phyloP scores from a whole-genome alignment of 2,797 vertebrate genomes.

The Cossypha caffra region DNA sequence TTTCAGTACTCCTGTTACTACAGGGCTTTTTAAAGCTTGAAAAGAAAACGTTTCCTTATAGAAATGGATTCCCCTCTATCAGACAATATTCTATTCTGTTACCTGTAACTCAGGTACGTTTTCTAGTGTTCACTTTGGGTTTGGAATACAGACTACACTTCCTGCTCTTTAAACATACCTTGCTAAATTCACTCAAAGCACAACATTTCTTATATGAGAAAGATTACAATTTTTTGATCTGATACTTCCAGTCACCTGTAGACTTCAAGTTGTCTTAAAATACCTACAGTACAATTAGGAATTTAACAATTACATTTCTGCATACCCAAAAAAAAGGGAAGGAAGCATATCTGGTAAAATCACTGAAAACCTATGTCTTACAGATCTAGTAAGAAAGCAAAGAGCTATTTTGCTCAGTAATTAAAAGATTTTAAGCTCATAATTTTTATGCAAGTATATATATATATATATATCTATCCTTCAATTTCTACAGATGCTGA shows the following conservation, averaged over 20 bases:
- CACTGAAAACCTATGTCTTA: neutral
- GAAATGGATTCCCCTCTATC: neutral
- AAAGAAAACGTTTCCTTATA: neutral
- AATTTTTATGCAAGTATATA: neutral
- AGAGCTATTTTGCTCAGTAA: neutral
- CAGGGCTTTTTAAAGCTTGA: neutral
- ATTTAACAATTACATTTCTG: neutral
- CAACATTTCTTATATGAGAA: neutral
- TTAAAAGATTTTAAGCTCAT: neutral
- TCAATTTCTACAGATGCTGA: neutral
- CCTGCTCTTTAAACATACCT: neutral
- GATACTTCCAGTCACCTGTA: neutral
- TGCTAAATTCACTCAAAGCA: neutral
- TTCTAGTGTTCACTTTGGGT: neutral
- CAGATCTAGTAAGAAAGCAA: neutral
- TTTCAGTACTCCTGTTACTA: neutral
- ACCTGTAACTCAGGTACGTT: neutral
- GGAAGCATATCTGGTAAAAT: neutral
- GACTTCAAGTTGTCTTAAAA: neutral
- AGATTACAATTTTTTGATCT: neutral
- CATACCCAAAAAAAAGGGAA: neutral
- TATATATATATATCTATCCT: neutral
- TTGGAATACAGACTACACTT: neutral
- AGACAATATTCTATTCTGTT: neutral
- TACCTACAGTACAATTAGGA: neutral